Evolutionary conservation across 2,113 vertebrate genomes (phyloP).

Genomic region (Lontra canadensis): DNA sequence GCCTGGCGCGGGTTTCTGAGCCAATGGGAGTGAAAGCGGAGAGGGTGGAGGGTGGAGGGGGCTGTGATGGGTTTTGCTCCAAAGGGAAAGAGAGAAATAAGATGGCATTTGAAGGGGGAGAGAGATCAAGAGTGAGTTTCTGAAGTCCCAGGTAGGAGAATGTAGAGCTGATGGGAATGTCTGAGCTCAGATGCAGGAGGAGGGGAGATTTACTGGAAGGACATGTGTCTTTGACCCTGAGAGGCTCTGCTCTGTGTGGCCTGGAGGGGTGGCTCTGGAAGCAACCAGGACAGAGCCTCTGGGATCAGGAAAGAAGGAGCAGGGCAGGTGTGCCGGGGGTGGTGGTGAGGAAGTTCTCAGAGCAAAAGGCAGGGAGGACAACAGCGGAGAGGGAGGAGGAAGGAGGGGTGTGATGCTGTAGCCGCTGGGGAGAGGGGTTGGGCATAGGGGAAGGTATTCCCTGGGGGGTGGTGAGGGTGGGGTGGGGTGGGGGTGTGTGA

Average conservation of each 20-base stretch:
- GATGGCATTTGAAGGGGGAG: too few species aligned
- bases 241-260: background rate
- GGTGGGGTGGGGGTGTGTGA: too few species aligned
- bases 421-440: background rate
- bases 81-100: too few species aligned
- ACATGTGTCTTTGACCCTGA: background rate
- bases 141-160: background rate
- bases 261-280: background rate
- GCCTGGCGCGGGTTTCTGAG: too few species aligned
- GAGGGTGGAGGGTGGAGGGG: too few species aligned
- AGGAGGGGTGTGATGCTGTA: accelerated
- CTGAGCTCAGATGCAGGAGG: background rate
- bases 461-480: too few species aligned
- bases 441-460: background rate
- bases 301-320: too few species aligned
- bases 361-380: background rate
- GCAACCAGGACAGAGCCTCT: background rate
- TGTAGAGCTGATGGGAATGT: background rate
- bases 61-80: too few species aligned
- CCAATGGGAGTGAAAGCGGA: too few species aligned
- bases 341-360: background rate
- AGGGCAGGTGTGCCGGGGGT: background rate
- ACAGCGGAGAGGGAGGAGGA: background rate
- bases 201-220: background rate
- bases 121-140: too few species aligned